These are phyloP conservation scores for Apoda limacodes DNA, from an alignment of 2,888 invertebrate genomes.

Conservation along the genomic window DNA sequence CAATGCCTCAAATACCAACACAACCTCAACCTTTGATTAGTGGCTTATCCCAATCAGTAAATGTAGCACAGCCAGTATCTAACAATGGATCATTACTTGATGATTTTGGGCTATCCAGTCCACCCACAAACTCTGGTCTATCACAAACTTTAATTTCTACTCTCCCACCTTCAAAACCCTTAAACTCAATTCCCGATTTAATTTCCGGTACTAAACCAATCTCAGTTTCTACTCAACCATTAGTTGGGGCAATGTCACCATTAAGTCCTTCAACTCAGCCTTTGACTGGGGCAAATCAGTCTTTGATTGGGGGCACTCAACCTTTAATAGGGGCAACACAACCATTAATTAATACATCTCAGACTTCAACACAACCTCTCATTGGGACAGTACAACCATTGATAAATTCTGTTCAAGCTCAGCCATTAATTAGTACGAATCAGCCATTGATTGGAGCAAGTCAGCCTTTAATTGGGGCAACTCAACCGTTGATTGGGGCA, in stretches of 20 bases:
- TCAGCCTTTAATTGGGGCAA: constrained; percentile 6
- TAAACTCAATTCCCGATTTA: constrained; percentile 39
- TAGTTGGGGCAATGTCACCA: constrained; percentile 17
- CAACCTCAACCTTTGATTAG: constrained; percentile 30
- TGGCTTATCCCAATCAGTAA: constrained; percentile 18
- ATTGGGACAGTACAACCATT: constrained; percentile 9
- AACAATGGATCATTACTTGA: constrained; percentile 28
- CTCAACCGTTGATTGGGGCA: background rate
- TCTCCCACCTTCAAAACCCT: constrained; percentile 30
- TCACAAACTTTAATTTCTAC: constrained; percentile 18
- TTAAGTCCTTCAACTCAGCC: constrained; percentile 17
- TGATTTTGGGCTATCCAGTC: constrained; percentile 28
- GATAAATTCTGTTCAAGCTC: constrained; percentile 5
- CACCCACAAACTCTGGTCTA: constrained; percentile 17
- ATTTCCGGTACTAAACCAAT: constrained; percentile 46
- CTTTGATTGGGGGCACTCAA: constrained; percentile 18
- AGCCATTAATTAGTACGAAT: constrained; percentile 7
- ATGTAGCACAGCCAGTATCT: constrained; percentile 14
- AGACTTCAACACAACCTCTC: background rate
- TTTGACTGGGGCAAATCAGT: constrained; percentile 18
- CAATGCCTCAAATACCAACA: constrained; percentile 36
- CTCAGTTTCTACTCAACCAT: constrained; percentile 24
- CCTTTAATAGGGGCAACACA: constrained; percentile 6
- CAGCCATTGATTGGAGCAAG: constrained; percentile 20
- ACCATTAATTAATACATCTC: constrained; percentile 1